Evolutionary conservation across 2,797 vertebrate genomes (phyloP), one percentile per base, ranked within the genome.

Genomic region (Acomys russatus): DNA sequence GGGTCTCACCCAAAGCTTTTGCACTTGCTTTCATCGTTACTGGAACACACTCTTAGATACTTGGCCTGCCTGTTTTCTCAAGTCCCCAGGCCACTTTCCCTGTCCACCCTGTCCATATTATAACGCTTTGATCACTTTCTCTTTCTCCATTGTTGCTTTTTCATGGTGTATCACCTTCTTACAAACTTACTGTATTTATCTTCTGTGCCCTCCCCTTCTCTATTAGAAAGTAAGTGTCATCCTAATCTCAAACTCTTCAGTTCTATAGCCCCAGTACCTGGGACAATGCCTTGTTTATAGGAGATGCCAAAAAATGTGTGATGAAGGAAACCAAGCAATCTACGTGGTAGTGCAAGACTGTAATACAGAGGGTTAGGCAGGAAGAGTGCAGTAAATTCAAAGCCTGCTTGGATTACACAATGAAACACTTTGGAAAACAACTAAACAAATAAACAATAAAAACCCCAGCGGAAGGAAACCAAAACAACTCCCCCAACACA

Each of bases 261-360:
- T 56, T 96, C 79, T 87, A n/a, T 68, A 79, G 44, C 35, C 28
- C 38, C 44, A 94, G 89, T 54, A 79, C 44, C 78, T 76, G 51
- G 44, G 54, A 33, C 51, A 90, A 80, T 22, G 71, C 64, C 74
- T 91, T 9, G 9, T 56, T 56, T 17, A 70, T 59, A 51, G 4
- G 54, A 96, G 78, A 56, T 23, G 51, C 59, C 54, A 28, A 15
- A 82, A 90, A 64, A 70, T 87, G 90, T 66, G 74, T 74, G 77
- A 20, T 4, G 18, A 33, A 54, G 4, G 28, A 1, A 76, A 90
- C 33, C 66, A 63, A 88, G 35, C 68, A 76, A 54, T 30, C 12
- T 71, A 15, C 6, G n/a, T 59, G 51, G 51, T 38, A 20, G 35
- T 18, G 6, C 3, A 4, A 33, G 1, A 15, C 56, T 88, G 15